Conservation (phyloP, 2,113 vertebrate species). For the Coptodon rendalli region DNA sequence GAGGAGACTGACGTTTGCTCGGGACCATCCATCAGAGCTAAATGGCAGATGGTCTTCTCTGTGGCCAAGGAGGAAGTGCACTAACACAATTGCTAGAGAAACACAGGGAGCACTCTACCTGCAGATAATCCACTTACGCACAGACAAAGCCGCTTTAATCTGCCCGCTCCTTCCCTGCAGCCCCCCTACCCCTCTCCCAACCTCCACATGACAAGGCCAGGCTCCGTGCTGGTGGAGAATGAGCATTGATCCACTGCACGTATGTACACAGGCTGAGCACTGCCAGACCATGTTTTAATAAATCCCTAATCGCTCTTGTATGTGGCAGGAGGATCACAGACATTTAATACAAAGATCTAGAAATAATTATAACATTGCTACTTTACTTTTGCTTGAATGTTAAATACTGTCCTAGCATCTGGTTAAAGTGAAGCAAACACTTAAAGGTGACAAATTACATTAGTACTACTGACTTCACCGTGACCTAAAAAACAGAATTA, state of each 20-base stretch:
- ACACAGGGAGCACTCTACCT: slow-evolving; percentile 69
- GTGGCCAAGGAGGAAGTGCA: slow-evolving; percentile 64
- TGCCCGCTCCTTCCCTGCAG: slow-evolving; percentile 32
- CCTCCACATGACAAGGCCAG: slow-evolving; percentile 43
- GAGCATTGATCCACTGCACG: slow-evolving; percentile 44
- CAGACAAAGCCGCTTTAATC: slow-evolving; percentile 73
- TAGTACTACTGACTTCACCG: background rate
- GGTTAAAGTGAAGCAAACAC: background rate
- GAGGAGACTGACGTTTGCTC: slow-evolving; percentile 54
- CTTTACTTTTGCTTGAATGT: background rate
- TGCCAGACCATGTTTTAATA: slow-evolving; percentile 13
- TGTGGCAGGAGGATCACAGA: background rate
- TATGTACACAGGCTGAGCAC: slow-evolving; percentile 17
- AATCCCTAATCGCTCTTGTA: slow-evolving; percentile 25
- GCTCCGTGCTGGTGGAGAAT: slow-evolving; percentile 42
- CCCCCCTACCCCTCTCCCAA: background rate
- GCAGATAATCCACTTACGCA: slow-evolving; percentile 74
- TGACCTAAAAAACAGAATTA: background rate
- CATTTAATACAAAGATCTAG: background rate
- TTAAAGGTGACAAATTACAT: background rate
- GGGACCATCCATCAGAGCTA: slow-evolving; percentile 67
- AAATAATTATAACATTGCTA: background rate
- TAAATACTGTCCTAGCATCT: background rate
- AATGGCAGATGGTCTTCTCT: slow-evolving; percentile 74
- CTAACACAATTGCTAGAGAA: slow-evolving; percentile 65